Conservation (phyloP, 2,797 vertebrate species). For the Allenopithecus nigroviridis region DNA sequence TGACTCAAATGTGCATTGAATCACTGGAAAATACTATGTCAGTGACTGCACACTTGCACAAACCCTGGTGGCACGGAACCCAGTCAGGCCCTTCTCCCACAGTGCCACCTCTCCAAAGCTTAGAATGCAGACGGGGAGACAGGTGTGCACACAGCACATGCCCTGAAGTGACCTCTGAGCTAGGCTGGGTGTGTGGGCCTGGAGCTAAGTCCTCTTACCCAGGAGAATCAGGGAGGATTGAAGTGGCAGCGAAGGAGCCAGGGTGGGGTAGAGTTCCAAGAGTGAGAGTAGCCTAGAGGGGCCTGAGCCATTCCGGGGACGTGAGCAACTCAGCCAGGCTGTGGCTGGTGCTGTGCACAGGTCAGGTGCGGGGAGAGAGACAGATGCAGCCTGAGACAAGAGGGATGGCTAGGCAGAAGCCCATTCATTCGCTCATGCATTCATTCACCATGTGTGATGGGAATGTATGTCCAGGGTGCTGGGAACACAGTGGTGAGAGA, state of each 20-base stretch:
- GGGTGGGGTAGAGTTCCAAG: background rate
- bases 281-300: background rate
- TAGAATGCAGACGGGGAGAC: fast-evolving
- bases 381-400: background rate
- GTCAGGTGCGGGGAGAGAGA: background rate
- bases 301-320: background rate
- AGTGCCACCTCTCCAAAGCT: background rate
- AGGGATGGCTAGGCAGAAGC: background rate
- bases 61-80: background rate
- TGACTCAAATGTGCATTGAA: background rate
- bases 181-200: background rate
- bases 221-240: background rate
- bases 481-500: background rate
- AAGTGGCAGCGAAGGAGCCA: background rate
- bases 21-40: background rate
- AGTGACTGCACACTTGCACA: background rate
- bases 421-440: background rate
- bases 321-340: fast-evolving
- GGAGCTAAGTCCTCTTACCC: background rate
- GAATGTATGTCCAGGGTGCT: background rate
- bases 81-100: background rate
- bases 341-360: background rate
- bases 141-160: too few relatives aligned
- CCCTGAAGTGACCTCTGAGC: background rate
- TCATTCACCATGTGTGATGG: background rate